Conservation (phyloP, 2,113 vertebrate genomes). For the Amazona vittata region DNA sequence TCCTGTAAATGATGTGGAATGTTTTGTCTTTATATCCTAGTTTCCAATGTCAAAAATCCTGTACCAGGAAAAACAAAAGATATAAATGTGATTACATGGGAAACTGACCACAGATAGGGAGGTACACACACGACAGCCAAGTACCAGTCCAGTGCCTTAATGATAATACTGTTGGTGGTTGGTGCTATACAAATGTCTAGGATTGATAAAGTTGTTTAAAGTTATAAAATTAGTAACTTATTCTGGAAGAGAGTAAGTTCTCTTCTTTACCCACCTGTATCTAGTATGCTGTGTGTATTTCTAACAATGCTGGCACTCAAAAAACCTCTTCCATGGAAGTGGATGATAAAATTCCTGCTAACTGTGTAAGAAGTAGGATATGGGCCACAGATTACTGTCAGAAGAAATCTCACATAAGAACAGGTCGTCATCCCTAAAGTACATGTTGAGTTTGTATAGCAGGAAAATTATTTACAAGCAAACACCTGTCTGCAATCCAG, state of each 20-base stretch:
- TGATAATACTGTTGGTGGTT: not conserved
- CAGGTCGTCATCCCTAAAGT: not conserved
- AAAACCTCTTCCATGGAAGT: not conserved
- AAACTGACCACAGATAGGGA: not conserved
- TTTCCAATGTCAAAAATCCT: not conserved
- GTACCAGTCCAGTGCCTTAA: slow-evolving; percentile 45
- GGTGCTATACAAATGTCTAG: slow-evolving; percentile 15
- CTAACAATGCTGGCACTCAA: not conserved
- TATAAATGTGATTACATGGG: not conserved
- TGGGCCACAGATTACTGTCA: not conserved
- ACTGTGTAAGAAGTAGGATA: not conserved
- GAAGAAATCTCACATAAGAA: not conserved
- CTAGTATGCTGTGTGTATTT: not conserved
- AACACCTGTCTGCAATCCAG: not conserved
- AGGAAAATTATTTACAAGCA: not conserved
- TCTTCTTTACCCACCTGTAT: not conserved
- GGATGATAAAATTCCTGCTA: not conserved
- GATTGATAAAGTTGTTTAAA: not conserved
- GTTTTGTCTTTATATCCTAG: not conserved
- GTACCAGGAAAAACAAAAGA: not conserved
- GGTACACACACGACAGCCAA: not conserved
- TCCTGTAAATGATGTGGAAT: not conserved
- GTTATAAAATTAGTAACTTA: not conserved
- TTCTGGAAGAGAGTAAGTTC: not conserved
- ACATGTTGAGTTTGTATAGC: not conserved